phyloP scores from a whole-genome alignment of 1,140 invertebrate species.

The Propsilocerus akamusi region DNA sequence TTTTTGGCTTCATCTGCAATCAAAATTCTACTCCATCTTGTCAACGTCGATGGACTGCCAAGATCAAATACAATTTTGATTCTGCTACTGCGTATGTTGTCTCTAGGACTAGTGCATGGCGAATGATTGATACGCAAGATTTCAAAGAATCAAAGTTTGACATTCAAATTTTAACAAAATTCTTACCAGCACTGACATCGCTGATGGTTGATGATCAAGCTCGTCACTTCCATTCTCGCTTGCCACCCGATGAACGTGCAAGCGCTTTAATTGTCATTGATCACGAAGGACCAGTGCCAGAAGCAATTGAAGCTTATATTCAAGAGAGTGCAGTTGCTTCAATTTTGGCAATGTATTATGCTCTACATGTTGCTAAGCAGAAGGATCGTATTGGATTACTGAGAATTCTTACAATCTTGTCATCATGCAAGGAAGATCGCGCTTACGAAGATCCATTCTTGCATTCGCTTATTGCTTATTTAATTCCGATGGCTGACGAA shows the following conservation, averaged over 20 bases:
- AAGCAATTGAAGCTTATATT: slow-evolving; percentile 80
- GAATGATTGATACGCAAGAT: slow-evolving; percentile 90
- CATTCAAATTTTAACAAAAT: slow-evolving; percentile 83
- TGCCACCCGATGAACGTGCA: slow-evolving; percentile 85
- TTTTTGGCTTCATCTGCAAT: slow-evolving; percentile 84
- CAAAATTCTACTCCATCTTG: slow-evolving; percentile 78
- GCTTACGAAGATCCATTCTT: slow-evolving; percentile 91
- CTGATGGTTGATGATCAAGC: slow-evolving; percentile 96
- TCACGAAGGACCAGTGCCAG: slow-evolving; percentile 78
- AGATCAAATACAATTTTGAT: slow-evolving; percentile 83
- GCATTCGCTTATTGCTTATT: slow-evolving; percentile 73
- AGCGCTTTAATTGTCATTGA: slow-evolving; percentile 85
- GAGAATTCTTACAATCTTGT: slow-evolving; percentile 69
- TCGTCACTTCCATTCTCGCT: slow-evolving; percentile 60
- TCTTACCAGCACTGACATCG: slow-evolving; percentile 83
- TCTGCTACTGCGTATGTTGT: slow-evolving; percentile 80
- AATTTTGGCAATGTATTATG: slow-evolving; percentile 89
- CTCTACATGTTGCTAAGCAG: slow-evolving; percentile 61
- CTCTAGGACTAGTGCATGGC: slow-evolving; percentile 87
- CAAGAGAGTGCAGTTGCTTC: slow-evolving; percentile 79
- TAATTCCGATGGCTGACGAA: slow-evolving; percentile 81
- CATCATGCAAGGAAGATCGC: slow-evolving; percentile 77
- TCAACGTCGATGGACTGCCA: slow-evolving; percentile 75
- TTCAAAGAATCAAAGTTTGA: slow-evolving; percentile 93
- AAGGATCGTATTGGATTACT: slow-evolving; percentile 73